A percentile compares a stretch with the other conserved stretches of the same genome.
These are phyloP conservation scores for Macrobrachium nipponense DNA, from an alignment of 1,140 invertebrate genomes.

Conservation along the genomic window DNA sequence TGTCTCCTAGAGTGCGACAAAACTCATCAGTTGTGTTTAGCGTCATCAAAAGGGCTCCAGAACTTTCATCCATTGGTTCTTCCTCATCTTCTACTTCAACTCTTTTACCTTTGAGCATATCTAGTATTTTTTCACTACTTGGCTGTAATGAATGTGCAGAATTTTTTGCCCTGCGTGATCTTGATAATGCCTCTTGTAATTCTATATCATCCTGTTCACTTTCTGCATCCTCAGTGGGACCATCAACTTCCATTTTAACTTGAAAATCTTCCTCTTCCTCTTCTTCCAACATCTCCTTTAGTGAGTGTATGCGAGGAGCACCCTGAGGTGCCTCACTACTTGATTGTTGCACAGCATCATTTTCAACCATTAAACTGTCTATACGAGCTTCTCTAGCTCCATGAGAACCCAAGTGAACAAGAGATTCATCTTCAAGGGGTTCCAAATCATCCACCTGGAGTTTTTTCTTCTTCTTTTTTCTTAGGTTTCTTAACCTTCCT, in stretches of 20 bases:
- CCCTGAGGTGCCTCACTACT: conserved; percentile 22
- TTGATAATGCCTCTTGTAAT: conserved; percentile 61
- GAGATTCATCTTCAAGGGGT: conserved; percentile 67
- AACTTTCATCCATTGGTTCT: conserved; percentile 62
- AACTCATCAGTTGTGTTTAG: conserved; percentile 97
- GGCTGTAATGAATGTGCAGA: conserved; percentile 42
- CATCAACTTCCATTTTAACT: conserved; percentile 14
- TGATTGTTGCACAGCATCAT: conserved; percentile 38
- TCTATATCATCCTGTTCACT: conserved; percentile 64
- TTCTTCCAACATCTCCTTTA: conserved; percentile 60
- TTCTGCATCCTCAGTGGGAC: conserved; percentile 29
- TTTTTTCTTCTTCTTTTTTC: conserved; percentile 70
- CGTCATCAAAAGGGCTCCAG: conserved; percentile 74
- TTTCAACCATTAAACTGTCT: conserved; percentile 32
- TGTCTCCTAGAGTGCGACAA: conserved; percentile 94
- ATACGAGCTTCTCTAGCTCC: conserved; percentile 63
- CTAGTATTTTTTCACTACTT: conserved; percentile 91
- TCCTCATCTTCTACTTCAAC: conserved; percentile 72
- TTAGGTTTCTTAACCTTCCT: conserved; percentile 96
- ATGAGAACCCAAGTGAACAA: conserved; percentile 61
- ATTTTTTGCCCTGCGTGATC: conserved; percentile 55
- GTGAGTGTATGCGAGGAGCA: conserved; percentile 20
- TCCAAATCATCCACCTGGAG: conserved; percentile 75
- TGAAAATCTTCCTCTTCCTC: conserved; percentile 47
- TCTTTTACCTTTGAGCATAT: conserved; percentile 69